Base-by-base conservation (phyloP, 2,888 invertebrate genomes). In the Xiphydria camelus region DNA sequence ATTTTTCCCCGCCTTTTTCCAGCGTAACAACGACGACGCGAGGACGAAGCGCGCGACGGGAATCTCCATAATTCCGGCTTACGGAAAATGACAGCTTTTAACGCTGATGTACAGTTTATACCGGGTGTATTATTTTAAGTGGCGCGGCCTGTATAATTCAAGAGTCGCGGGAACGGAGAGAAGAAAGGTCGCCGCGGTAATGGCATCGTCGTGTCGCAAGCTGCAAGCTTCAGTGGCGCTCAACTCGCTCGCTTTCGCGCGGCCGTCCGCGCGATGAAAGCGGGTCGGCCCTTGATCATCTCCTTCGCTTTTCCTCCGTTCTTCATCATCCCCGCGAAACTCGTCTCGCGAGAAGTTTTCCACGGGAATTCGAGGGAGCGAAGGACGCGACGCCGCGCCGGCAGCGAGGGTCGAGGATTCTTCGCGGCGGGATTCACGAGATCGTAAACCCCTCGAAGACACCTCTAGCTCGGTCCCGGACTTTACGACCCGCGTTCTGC, bases 61-160 rank as follows among this genome's bases (percentile, higher is more conserved):
- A 67, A 74, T 73, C 64, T 68, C 68, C 74, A 73, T 71, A 74
- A 74, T 73, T 73, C 70, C 63, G 61, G 68, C 69, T 70, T 70
- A 70, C 63, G 64, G 65, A 69, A 73, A 74, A 74, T 71, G 72
- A 74, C 72, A 70, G 72, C 72, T 74, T 72, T 74, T 69, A 74
- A 61, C 62, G 65, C 61, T 69, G 72, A 74, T 73, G 70, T 68
- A 64, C 65, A 66, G 66, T 72, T 71, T 72, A 70, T 72, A 69
- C 69, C 63, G 66, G 64, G 61, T 66, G 67, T 70, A 70, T 72
- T 74, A 73, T 73, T 74, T 71, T 72, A 73, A 73, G 73, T 68
- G 66, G 60, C 59, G 61, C 62, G 57, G 64, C 61, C 64, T 67
- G 66, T 70, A 71, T 70, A 71, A 69, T 68, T 70, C 68, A 64